Evolutionary conservation across 2,113 vertebrate genomes (phyloP).

Genomic region (Brienomyrus brachyistius): DNA sequence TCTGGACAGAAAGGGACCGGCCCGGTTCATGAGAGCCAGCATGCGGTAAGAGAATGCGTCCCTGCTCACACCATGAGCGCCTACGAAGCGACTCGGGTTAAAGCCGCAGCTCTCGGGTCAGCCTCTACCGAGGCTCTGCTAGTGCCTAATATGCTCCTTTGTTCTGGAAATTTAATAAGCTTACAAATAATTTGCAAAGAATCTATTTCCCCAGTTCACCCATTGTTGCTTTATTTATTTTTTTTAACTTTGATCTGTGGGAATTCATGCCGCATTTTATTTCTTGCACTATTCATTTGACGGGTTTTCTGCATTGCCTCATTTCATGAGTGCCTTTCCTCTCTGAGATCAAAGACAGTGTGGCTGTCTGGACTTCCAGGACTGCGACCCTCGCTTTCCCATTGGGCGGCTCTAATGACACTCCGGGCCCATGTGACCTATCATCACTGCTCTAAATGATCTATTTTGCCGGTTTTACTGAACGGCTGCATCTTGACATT

Average conservation of each 20-base stretch:
- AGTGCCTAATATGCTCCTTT: neutral
- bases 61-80: neutral
- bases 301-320: neutral
- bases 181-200: constrained; percentile 1
- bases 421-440: neutral
- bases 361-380: neutral
- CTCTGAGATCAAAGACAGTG: neutral
- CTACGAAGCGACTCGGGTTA: neutral
- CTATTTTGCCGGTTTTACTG: neutral
- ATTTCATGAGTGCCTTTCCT: neutral
- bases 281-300: neutral
- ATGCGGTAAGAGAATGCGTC: neutral
- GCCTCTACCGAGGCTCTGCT: neutral
- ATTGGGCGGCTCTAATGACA: neutral
- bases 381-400: neutral
- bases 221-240: neutral
- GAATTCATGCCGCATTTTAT: neutral
- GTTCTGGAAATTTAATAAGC: neutral
- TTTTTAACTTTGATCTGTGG: neutral
- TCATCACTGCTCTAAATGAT: neutral
- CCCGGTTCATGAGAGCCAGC: neutral
- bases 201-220: constrained; percentile 1
- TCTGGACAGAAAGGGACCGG: constrained; percentile 30
- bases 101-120: too few species aligned
- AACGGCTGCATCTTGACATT: neutral